These are phyloP conservation scores for Mythimna lalbum DNA, from an alignment of 2,888 invertebrate genomes.

Conservation along the genomic window DNA sequence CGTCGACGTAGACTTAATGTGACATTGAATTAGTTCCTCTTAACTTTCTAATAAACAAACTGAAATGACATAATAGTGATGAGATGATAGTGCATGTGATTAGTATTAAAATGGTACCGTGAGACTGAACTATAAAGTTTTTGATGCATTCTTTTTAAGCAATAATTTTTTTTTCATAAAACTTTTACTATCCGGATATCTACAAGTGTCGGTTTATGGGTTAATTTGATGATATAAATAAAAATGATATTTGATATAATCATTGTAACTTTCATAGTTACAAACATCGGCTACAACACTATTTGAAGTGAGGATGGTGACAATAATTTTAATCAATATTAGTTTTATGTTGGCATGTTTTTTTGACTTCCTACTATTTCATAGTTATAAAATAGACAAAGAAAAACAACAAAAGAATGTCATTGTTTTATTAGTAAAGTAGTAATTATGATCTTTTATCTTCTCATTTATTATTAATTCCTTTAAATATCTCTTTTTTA, in stretches of 20 bases:
- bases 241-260: conserved; percentile 23
- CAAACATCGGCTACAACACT: background rate
- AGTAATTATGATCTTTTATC: no score
- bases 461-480: no score
- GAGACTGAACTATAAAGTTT: conserved; percentile 43
- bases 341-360: no score
- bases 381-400: no score
- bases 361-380: no score
- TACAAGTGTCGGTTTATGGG: conserved; percentile 31
- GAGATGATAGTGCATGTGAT: conserved; percentile 65
- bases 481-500: background rate
- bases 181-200: conserved; percentile 18
- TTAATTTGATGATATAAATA: conserved; percentile 43
- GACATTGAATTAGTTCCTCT: conserved; percentile 82
- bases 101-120: conserved; percentile 56
- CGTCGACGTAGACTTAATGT: conserved; percentile 79
- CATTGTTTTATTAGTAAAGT: background rate
- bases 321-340: background rate
- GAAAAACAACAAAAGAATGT: no score
- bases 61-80: conserved; percentile 68
- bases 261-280: background rate
- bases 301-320: background rate
- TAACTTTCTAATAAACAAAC: conserved; percentile 82
- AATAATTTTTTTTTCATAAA: conserved; percentile 43
- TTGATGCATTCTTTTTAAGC: conserved; percentile 28